Conservation (phyloP, 1,140 invertebrate species). For the Antheraea pernyi region DNA sequence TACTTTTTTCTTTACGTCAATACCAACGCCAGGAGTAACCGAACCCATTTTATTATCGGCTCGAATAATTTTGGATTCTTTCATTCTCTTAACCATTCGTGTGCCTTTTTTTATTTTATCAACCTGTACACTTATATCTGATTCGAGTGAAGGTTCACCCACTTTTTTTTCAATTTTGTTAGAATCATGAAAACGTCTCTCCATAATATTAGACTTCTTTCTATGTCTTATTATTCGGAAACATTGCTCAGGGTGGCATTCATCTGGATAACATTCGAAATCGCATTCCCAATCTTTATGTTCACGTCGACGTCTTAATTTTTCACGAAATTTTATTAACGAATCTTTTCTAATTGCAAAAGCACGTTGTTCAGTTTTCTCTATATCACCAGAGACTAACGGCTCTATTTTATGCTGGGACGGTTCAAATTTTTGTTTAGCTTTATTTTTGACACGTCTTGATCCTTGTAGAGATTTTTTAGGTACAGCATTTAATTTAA, state of each 20-base stretch:
- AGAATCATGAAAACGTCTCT: background rate
- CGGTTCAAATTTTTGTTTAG: constrained; percentile 20
- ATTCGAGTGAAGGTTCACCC: constrained; percentile 13
- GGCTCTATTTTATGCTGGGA: background rate
- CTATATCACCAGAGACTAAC: background rate
- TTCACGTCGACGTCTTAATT: constrained; percentile 30
- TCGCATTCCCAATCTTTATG: constrained; percentile 36
- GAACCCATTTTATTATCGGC: background rate
- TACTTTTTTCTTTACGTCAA: background rate
- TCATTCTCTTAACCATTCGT: constrained; percentile 11
- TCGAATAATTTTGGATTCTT: constrained; percentile 11
- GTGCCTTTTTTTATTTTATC: constrained; percentile 11
- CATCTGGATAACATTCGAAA: constrained; percentile 25
- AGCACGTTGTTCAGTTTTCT: constrained; percentile 16
- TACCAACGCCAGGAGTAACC: background rate
- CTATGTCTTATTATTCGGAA: constrained; percentile 30
- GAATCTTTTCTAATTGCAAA: constrained; percentile 47
- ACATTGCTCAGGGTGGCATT: constrained; percentile 40
- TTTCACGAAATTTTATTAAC: constrained; percentile 40
- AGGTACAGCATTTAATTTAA: constrained; percentile 23
- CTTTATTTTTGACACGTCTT: constrained; percentile 24
- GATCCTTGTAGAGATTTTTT: constrained; percentile 33
- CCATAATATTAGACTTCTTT: constrained; percentile 17
- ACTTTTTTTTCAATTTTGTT: constrained; percentile 16
- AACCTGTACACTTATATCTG: constrained; percentile 17